phyloP scores from a whole-genome alignment of 2,888 invertebrate genomes.

The Drosophila tripunctata region DNA sequence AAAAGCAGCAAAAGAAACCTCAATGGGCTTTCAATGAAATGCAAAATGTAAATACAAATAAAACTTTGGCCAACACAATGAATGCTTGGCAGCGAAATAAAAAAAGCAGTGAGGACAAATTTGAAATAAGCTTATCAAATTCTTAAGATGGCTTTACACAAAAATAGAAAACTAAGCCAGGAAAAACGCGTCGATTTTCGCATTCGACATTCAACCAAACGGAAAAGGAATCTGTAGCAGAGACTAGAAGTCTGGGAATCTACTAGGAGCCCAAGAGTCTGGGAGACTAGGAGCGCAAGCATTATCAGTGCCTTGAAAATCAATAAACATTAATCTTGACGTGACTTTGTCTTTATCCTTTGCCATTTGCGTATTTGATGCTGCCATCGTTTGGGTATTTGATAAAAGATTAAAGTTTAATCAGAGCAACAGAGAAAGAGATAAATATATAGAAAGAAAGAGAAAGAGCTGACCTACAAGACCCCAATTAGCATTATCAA shows the following conservation, averaged over 20 bases:
- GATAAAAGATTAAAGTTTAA: constrained; percentile 69
- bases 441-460: too few relatives aligned
- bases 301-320: constrained; percentile 68
- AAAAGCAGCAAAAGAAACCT: not conserved
- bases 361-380: constrained; percentile 71
- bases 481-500: constrained; percentile 48
- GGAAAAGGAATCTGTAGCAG: not conserved
- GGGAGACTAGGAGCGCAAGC: constrained; percentile 19
- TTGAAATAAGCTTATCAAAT: constrained; percentile 69
- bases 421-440: constrained; percentile 24
- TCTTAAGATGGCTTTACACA: constrained; percentile 53
- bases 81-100: not conserved
- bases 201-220: constrained; percentile 10
- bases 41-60: constrained; percentile 69
- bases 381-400: constrained; percentile 42
- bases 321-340: constrained; percentile 76
- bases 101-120: constrained; percentile 47
- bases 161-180: constrained; percentile 68
- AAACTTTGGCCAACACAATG: constrained; percentile 21
- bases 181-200: constrained; percentile 48
- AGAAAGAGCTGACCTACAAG: constrained; percentile 18
- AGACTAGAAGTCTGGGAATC: not conserved
- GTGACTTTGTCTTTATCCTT: constrained; percentile 75
- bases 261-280: too few relatives aligned
- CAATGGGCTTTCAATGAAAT: constrained; percentile 37